These are phyloP conservation scores for Haliclona indistincta DNA, from an alignment of 37 sponge, comb jelly and placozoan genomes.

Conservation along the genomic window DNA sequence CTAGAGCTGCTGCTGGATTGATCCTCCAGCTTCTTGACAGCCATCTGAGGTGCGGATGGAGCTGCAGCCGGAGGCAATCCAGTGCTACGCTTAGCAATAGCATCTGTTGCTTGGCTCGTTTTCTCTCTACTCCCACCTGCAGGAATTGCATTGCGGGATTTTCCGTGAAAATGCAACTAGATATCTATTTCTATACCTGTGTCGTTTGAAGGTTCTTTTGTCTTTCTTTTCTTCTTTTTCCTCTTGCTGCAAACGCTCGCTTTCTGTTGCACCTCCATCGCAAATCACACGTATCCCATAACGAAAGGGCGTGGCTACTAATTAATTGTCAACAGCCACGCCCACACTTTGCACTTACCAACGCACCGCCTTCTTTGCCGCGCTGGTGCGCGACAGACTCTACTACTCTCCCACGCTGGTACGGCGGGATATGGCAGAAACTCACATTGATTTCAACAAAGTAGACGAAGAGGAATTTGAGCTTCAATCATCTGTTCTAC, in stretches of 20 bases:
- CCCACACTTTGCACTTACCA: too few species aligned
- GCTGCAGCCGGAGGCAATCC: not conserved
- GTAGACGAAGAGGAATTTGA: slow-evolving; percentile 33
- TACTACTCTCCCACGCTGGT: too few species aligned
- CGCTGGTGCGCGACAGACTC: too few species aligned
- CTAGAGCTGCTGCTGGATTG: slow-evolving; percentile 37
- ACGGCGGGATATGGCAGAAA: too few species aligned
- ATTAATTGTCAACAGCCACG: too few species aligned
- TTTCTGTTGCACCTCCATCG: not conserved
- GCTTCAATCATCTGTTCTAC: slow-evolving; percentile 11
- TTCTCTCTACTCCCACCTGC: not conserved
- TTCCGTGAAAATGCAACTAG: not conserved
- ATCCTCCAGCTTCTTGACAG: not conserved
- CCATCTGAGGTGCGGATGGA: not conserved
- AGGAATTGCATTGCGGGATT: not conserved
- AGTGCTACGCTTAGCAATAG: not conserved
- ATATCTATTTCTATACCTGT: not conserved
- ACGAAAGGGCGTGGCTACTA: too few species aligned
- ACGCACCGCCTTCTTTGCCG: too few species aligned
- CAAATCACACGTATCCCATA: too few species aligned
- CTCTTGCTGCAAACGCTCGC: slow-evolving; percentile 14
- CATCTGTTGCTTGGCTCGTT: not conserved
- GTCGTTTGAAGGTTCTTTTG: not conserved
- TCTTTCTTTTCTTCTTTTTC: slow-evolving; percentile 39
- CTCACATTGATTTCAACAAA: slow-evolving; percentile 11